Percentiles rank a stretch among this genome's conserved stretches.
Evolutionary conservation across 1,140 invertebrate genomes (phyloP).

Genomic region (Sitobion miscanthi): DNA sequence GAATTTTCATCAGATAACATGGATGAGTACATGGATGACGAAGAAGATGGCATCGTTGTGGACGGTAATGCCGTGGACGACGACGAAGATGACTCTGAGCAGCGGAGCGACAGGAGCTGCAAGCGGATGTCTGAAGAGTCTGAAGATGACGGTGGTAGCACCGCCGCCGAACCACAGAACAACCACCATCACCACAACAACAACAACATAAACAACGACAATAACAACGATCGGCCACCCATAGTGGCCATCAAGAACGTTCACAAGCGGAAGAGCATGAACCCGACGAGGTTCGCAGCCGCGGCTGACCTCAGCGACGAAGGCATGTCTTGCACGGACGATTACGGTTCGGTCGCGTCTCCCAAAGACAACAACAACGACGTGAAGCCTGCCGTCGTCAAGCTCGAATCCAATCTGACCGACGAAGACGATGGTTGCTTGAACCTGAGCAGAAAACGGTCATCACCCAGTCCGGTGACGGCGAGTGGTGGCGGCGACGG

Average conservation of each 20-base stretch:
- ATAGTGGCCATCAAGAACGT: constrained; percentile 61
- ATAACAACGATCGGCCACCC: constrained; percentile 65
- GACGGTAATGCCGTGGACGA: constrained; percentile 72
- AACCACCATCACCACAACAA: constrained; percentile 71
- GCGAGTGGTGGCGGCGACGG: not conserved
- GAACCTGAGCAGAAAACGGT: constrained; percentile 51
- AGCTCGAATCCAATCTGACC: constrained; percentile 57
- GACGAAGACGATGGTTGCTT: constrained; percentile 57
- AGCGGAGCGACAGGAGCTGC: constrained; percentile 64
- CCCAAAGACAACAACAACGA: constrained; percentile 41
- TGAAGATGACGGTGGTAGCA: constrained; percentile 73
- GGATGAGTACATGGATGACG: constrained; percentile 65
- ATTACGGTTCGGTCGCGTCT: constrained; percentile 63
- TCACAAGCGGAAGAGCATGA: constrained; percentile 88
- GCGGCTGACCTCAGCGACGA: constrained; percentile 63
- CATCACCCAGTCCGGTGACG: not conserved
- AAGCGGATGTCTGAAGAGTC: constrained; percentile 75
- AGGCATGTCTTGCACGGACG: constrained; percentile 69
- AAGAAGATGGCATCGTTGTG: constrained; percentile 70
- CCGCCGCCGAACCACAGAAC: constrained; percentile 73
- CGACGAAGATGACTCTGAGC: constrained; percentile 67
- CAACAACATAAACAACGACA: constrained; percentile 67
- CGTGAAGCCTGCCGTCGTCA: constrained; percentile 34
- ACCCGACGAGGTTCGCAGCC: constrained; percentile 83
- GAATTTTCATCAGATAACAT: constrained; percentile 62